phyloP scores from a whole-genome alignment of 2,888 invertebrate species.

The Orthosia incerta region DNA sequence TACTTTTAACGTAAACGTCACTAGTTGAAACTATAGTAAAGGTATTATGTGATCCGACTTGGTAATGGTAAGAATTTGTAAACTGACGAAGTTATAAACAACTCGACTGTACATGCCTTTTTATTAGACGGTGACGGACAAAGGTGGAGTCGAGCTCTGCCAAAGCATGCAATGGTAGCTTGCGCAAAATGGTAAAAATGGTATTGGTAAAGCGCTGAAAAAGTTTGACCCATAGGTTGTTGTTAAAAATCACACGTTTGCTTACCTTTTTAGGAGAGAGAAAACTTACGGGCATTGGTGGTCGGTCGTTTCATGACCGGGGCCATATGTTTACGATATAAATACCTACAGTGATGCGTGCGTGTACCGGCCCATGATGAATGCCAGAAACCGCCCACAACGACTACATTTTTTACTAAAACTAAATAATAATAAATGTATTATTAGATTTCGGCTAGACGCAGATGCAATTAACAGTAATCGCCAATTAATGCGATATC shows the following conservation, averaged over 20 bases:
- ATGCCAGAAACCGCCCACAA: constrained; percentile 87
- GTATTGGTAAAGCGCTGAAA: constrained; percentile 12
- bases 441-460: constrained; percentile 32
- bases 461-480: constrained; percentile 47
- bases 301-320: constrained; percentile 75
- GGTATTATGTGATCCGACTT: not conserved
- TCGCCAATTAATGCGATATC: constrained; percentile 50
- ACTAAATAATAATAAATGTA: constrained; percentile 32
- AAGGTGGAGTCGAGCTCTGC: not conserved
- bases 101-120: not conserved
- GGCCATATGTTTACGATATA: constrained; percentile 89
- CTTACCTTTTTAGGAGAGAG: constrained; percentile 61
- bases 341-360: constrained; percentile 77
- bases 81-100: not conserved
- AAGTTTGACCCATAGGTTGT: constrained; percentile 25
- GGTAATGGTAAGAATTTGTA: not conserved
- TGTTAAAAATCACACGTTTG: constrained; percentile 56
- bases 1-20: not conserved
- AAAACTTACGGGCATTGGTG: constrained; percentile 75
- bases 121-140: not conserved
- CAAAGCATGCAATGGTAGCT: not conserved
- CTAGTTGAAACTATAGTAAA: not conserved
- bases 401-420: constrained; percentile 50
- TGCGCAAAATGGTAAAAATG: constrained; percentile 15
- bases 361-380: constrained; percentile 79